Evolutionary conservation across 2,113 vertebrate species (phyloP), one percentile per base, ranked within the genome.

Genomic region (Thymallus thymallus): DNA sequence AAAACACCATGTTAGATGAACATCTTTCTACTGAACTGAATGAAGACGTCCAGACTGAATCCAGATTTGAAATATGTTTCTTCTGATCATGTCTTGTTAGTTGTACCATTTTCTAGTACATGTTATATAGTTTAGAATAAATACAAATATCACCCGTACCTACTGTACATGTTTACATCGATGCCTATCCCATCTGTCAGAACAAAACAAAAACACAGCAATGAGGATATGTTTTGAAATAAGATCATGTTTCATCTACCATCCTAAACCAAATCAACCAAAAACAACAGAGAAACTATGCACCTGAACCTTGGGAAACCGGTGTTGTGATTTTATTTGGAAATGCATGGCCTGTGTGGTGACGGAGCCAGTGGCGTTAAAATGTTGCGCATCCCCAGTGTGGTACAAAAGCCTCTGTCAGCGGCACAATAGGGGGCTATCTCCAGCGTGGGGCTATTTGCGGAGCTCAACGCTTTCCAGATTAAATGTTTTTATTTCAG

Each of bases 331-430:
- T 76, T 77, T 82, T 88, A 73, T 76, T 84, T 85, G 85, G 55
- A 75, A 77, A 86, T 76, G 79, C 60, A 48, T 26, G 10, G 20
- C 81, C 75, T 77, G 73, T 81, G 73, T 77, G 73, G 71, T 78
- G 79, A 80, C 72, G 71, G 80, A 76, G 84, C 82, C 79, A 74
- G 41, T 71, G 77, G 80, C 79, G 81, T 82, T 78, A 81, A 88
- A 83, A 75, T 72, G 74, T 72, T 83, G 71, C 63, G 55, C 71
- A 76, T 81, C 69, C 81, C 75, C 48, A 10, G 58, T 60, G 69
- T 58, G 73, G 79, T 68, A 78, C 87, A 89, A 77, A 84, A 76
- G 67, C 78, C 65, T 79, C 67, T 64, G 79, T 84, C 81, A 80
- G 64, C 82, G 72, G 51, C 62, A 51, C 84, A 76, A 74, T 24